Percentiles rank a stretch among this genome's conserved stretches.
Evolutionary conservation across 2,797 vertebrate species (phyloP).

Genomic region (Sphaeramia orbicularis): DNA sequence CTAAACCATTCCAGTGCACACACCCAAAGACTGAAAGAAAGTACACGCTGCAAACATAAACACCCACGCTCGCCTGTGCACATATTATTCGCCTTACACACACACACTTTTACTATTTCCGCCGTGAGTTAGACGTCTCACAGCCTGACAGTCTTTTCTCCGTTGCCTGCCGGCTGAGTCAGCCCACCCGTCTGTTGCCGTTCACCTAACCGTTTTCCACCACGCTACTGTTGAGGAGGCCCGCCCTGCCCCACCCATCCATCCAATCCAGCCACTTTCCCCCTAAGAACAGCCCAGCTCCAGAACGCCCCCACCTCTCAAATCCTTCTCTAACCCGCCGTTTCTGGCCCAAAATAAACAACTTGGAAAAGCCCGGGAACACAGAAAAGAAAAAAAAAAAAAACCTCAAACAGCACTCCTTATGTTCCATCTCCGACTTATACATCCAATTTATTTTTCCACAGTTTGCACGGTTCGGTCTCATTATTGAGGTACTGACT

Average conservation of each 20-base stretch:
- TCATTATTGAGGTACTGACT: conserved; percentile 25
- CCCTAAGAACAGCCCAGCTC: conserved; percentile 24
- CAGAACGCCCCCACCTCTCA: conserved; percentile 37
- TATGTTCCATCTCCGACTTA: conserved; percentile 55
- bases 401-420: conserved; percentile 47
- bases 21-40: conserved; percentile 52
- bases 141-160: conserved; percentile 55
- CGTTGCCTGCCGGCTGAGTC: conserved; percentile 62
- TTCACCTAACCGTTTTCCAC: conserved; percentile 67
- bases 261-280: conserved; percentile 38
- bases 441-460: conserved; percentile 54
- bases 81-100: conserved; percentile 31
- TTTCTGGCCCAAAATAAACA: conserved; percentile 70
- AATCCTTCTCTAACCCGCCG: conserved; percentile 19
- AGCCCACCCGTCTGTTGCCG: conserved; percentile 62
- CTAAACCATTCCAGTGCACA: conserved; percentile 56
- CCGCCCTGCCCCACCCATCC: conserved; percentile 69
- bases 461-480: conserved; percentile 36
- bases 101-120: conserved; percentile 22
- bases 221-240: conserved; percentile 67
- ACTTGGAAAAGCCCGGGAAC: conserved; percentile 57
- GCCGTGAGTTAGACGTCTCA: conserved; percentile 28
- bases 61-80: conserved; percentile 40
- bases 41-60: conserved; percentile 61
- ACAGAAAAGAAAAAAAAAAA: conserved; percentile 12